Evolutionary conservation across 2,797 vertebrate genomes (phyloP).

Genomic region (Galagoides demidoff): DNA sequence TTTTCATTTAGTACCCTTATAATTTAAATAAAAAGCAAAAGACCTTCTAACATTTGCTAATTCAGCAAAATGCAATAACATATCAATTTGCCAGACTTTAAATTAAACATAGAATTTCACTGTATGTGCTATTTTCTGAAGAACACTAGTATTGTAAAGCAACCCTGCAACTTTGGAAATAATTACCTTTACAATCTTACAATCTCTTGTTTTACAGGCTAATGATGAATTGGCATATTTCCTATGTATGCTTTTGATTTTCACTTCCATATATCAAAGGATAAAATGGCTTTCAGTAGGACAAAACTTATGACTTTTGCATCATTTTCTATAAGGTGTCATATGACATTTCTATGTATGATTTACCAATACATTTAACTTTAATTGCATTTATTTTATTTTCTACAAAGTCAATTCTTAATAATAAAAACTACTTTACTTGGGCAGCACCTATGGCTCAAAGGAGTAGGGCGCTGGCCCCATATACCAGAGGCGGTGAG

Average conservation of each 20-base stretch:
- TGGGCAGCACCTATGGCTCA: no score
- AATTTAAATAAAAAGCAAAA: constrained; percentile 63
- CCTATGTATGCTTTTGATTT: background rate
- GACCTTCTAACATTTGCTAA: constrained; percentile 54
- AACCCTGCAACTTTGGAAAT: constrained; percentile 34
- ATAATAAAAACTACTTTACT: background rate
- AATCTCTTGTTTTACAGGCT: constrained; percentile 7
- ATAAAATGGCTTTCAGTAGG: background rate
- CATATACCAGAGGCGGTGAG: no score
- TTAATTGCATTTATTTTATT: background rate
- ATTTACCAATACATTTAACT: background rate
- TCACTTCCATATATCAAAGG: background rate
- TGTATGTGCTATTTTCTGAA: constrained; percentile 56
- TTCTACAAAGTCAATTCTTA: background rate
- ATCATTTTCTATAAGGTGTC: background rate
- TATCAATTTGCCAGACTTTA: background rate
- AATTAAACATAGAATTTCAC: constrained; percentile 72
- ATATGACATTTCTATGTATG: background rate
- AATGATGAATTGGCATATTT: constrained; percentile 55
- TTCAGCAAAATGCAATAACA: constrained; percentile 60
- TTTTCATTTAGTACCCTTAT: constrained; percentile 9
- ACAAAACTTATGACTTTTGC: background rate
- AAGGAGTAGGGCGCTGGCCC: no score
- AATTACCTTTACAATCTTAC: constrained; percentile 29
- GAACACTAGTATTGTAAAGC: constrained; percentile 1